phyloP scores from a whole-genome alignment of 2,797 vertebrate genomes.

The Lepidocolaptes lacrymiger region DNA sequence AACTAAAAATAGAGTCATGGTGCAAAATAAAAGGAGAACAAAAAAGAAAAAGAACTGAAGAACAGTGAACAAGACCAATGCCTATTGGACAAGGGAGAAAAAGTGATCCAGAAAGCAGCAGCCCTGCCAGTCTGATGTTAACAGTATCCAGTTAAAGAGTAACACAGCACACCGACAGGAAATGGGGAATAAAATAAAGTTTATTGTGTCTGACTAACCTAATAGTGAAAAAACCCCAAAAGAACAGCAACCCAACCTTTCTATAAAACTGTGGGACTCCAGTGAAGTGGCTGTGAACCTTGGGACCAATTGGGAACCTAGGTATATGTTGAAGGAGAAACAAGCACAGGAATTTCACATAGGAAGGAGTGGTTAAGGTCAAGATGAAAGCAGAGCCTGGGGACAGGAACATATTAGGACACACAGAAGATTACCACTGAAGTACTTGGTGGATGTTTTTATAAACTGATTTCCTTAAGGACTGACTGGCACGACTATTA shows the following conservation, averaged over 20 bases:
- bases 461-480: not conserved
- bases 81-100: not conserved
- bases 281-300: not conserved
- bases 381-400: not conserved
- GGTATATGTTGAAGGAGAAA: not conserved
- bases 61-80: not conserved
- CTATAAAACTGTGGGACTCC: not conserved
- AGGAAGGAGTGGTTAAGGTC: not conserved
- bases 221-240: not conserved
- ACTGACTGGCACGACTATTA: not conserved
- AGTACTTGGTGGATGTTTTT: not conserved
- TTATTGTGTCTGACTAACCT: not conserved
- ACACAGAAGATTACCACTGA: not conserved
- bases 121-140: not conserved
- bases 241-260: not conserved
- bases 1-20: not conserved
- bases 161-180: not conserved
- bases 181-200: not conserved
- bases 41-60: not conserved
- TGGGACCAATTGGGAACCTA: not conserved
- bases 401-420: not conserved
- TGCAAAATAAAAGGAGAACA: not conserved
- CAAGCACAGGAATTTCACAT: not conserved
- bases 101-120: not conserved
- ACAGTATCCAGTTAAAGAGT: not conserved